phyloP scores from a whole-genome alignment of 2,888 invertebrate genomes.

The Cantharis nigra region DNA sequence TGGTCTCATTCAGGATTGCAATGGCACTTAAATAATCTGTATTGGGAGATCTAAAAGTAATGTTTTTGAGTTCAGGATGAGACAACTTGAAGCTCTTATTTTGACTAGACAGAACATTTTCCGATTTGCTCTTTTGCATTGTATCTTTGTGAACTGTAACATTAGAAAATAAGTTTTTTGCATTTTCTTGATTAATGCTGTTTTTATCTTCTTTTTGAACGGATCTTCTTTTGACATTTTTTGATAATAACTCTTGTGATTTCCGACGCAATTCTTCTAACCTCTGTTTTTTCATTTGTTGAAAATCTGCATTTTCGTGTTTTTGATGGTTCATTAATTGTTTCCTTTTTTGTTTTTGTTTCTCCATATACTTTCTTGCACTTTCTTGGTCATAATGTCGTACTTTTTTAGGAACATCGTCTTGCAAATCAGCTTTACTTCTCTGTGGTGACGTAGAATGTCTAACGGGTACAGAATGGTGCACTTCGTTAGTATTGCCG shows the following conservation, averaged over 20 bases:
- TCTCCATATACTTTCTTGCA: slow-evolving; percentile 61
- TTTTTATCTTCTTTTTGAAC: slow-evolving; percentile 18
- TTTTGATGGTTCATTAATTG: slow-evolving; percentile 50
- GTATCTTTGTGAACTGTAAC: neutral
- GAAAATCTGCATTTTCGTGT: slow-evolving; percentile 36
- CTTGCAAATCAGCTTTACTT: neutral
- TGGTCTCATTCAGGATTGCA: neutral
- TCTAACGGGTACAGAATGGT: neutral
- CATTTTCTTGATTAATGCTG: neutral
- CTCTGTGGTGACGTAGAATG: neutral
- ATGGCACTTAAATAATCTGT: neutral
- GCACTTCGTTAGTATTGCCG: neutral
- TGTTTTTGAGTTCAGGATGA: slow-evolving; percentile 1
- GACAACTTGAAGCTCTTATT: neutral
- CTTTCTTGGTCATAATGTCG: slow-evolving; percentile 57
- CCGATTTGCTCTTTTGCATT: neutral
- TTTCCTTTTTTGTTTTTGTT: slow-evolving; percentile 59
- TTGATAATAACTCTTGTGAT: slow-evolving; percentile 54
- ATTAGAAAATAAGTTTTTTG: neutral
- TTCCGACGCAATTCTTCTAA: slow-evolving; percentile 56
- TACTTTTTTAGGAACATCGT: slow-evolving; percentile 36
- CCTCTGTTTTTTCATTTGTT: slow-evolving; percentile 56
- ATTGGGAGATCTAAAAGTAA: slow-evolving; percentile 40
- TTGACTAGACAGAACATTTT: neutral
- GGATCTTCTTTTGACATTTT: slow-evolving; percentile 50